Percentiles rank a stretch among this genome's conserved stretches.
These are phyloP conservation scores for Odobenus rosmarus DNA, from an alignment of 2,113 vertebrate genomes.

Conservation along the genomic window DNA sequence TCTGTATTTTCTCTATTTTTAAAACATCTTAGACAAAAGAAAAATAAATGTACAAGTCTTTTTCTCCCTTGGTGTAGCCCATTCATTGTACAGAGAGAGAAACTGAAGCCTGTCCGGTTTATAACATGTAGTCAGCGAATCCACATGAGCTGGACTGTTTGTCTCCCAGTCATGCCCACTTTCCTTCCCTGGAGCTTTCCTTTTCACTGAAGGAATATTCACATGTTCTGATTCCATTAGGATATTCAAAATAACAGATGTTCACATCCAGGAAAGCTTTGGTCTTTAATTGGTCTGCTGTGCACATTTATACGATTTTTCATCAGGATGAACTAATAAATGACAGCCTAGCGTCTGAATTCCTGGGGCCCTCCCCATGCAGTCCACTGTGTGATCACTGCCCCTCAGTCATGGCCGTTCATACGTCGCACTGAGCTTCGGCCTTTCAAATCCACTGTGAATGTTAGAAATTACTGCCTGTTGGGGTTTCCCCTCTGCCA, in stretches of 20 bases:
- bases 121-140: not conserved
- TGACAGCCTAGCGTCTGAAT: not conserved
- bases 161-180: not conserved
- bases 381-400: not conserved
- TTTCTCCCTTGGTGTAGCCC: not conserved
- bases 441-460: not conserved
- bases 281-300: conserved; percentile 60
- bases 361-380: not conserved
- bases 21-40: not conserved
- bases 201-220: conserved; percentile 20
- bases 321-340: conserved; percentile 45
- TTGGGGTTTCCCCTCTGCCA: not conserved
- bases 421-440: not conserved
- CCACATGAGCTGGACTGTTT: not conserved
- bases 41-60: not conserved
- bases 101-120: not conserved
- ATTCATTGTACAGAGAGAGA: not conserved
- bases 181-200: not conserved
- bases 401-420: not conserved
- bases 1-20: not conserved
- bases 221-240: not conserved
- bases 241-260: conserved; percentile 42
- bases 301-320: conserved; percentile 37
- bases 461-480: not conserved
- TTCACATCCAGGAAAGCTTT: conserved; percentile 20